phyloP scores from a whole-genome alignment of 2,113 vertebrate species.

The Prionailurus viverrinus region DNA sequence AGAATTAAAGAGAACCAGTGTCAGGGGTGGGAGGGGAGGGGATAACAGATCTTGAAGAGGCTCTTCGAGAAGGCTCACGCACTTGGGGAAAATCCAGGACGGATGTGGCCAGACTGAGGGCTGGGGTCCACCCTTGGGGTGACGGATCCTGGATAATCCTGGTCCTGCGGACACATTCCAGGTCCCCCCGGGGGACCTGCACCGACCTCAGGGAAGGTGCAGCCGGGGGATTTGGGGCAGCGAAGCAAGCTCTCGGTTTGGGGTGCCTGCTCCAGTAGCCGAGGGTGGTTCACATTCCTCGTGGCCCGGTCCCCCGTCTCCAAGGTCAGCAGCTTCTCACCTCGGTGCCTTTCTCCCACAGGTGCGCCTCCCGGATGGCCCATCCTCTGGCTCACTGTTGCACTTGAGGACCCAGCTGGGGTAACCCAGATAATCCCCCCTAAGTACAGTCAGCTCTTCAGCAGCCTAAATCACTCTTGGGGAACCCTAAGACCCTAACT shows the following conservation, averaged over 20 bases:
- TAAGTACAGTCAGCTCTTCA: not conserved
- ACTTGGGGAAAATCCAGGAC: not conserved
- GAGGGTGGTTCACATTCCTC: fast-evolving
- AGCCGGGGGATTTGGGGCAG: not conserved
- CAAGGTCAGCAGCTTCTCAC: not conserved
- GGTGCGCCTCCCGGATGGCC: fast-evolving
- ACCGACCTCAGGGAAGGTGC: no score
- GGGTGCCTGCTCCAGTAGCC: not conserved
- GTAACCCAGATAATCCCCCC: no score
- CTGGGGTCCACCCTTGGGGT: not conserved
- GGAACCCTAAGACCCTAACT: not conserved
- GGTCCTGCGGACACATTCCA: not conserved
- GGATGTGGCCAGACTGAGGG: not conserved
- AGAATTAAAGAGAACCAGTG: not conserved
- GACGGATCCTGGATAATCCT: not conserved
- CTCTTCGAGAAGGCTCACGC: not conserved
- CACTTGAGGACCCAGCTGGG: not conserved
- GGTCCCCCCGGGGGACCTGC: not conserved
- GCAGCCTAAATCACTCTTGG: not conserved
- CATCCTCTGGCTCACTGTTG: not conserved
- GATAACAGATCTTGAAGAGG: not conserved
- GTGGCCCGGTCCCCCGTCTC: fast-evolving
- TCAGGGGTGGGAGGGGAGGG: not conserved
- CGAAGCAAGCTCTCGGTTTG: not conserved
- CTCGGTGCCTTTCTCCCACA: not conserved